Evolutionary conservation across 1,140 invertebrate species (phyloP), one percentile per base, ranked within the genome.

Genomic region (Pomacea maculata): DNA sequence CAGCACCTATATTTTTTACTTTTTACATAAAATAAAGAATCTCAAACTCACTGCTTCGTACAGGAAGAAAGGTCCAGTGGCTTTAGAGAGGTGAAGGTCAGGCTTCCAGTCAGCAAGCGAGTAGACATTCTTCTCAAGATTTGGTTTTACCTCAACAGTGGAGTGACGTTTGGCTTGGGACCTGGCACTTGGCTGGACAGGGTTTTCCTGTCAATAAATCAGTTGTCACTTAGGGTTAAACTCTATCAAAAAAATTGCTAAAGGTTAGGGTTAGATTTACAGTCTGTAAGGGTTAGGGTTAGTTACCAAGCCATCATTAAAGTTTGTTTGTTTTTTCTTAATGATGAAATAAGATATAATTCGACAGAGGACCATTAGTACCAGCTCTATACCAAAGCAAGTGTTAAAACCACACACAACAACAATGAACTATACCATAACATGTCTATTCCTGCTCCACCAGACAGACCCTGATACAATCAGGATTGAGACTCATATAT

Each of bases 21-120:
- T 8, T 21, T 78, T 5, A 19, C 52, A 70, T 55, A 64, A 29
- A 25, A 17, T 12, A 75, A 61, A 57, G n/a, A 54, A 17, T 45
- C 25, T 45, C 29, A 80, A 34, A 21, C 25, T 25, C 85, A 88
- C 87, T 81, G 45, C 82, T 86, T 88, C 4, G 86, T 86, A 72
- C 87, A 88, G n/a, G 15, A 72, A 14, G 83, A 82, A 34, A 89
- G 80, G 75, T 89, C 87, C 12, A 85, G 84, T 57, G 87, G 87
- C 65, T 75, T 83, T 12, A 88, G 82, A 0, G 88, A 88, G 21
- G 80, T 80, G 79, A 89, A 88, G 14, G 85, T 88, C 80, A 85
- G 63, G 19, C 86, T 80, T 45, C 88, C 88, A 52, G 87, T 88
- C 21, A 89, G 84, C 17, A 87, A 82, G 65, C 85, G 82, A 21